Base-by-base conservation (phyloP, 2,888 invertebrate species). In the Dryobota labecula region DNA sequence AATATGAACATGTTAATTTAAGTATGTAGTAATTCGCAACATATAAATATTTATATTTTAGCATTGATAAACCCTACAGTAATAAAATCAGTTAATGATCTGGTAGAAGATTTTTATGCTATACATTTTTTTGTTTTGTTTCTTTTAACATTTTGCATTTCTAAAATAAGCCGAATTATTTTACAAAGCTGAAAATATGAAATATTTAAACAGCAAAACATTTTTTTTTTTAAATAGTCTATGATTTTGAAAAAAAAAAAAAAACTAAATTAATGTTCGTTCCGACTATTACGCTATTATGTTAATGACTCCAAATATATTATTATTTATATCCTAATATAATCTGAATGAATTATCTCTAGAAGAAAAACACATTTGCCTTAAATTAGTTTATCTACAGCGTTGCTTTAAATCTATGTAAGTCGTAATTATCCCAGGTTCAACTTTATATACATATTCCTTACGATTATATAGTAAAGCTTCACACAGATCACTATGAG, bases 341-440 rank as follows among this genome's bases (percentile, higher is more conserved):
- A 78, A 80, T 70, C 58, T 74, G 71, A 82, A 77, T 82, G 63
- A 78, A 80, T 85, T 75, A 84, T 45, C 4, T 71, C 85, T 76
- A 88, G 68, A 88, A 88, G 84, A 86, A 84, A 85, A 87, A 84
- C 78, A 70, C 77, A 75, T 47, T 80, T 81, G 73, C 75, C 68
- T 82, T 84, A 83, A 67, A 65, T 76, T 67, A 80, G 74, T 82
- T 83, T 84, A 85, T 80, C 88, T 92, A 92, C 88, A 85, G 89
- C 91, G 84, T 87, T 78, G 90, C 89, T 66, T 92, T 92, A 92
- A 80, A 88, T 83, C 94, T 96, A 95, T 90, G 91, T 96, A 96
- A 96, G 95, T 96, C 95, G 95, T 96, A 96, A 93, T 94, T 94
- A 96, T 96, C 95, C 95, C 95, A 92, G 94, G 90, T 94, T 94